Conservation (phyloP, 2,888 invertebrate species). For the Tetragnatha montana region DNA sequence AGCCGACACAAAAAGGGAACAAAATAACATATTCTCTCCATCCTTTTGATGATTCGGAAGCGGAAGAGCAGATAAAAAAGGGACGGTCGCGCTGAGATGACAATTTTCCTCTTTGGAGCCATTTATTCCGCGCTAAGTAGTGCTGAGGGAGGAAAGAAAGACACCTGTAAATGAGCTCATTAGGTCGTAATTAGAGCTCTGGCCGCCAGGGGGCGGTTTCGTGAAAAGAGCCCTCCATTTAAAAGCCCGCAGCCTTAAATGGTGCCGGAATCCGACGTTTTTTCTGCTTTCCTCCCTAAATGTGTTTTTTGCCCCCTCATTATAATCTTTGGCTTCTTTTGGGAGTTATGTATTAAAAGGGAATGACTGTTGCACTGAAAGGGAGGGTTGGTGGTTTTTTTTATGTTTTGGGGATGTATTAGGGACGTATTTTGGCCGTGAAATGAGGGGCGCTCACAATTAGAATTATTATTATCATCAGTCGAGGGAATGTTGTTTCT, state of each 20-base stretch:
- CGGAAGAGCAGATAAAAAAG: slow-evolving; percentile 8
- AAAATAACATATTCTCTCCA: not conserved
- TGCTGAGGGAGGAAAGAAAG: slow-evolving; percentile 36
- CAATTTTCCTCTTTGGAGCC: slow-evolving; percentile 37
- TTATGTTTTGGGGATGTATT: slow-evolving; percentile 11
- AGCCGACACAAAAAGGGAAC: not conserved
- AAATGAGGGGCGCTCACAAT: slow-evolving; percentile 51
- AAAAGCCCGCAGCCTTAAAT: slow-evolving; percentile 68
- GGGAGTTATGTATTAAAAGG: slow-evolving; percentile 61
- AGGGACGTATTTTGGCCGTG: slow-evolving; percentile 55
- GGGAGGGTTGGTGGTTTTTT: slow-evolving; percentile 39
- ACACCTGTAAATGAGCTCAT: slow-evolving; percentile 71
- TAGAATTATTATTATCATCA: slow-evolving; percentile 49
- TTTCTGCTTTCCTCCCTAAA: slow-evolving; percentile 39
- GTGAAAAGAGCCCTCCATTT: slow-evolving; percentile 61
- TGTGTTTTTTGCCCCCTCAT: slow-evolving; percentile 20
- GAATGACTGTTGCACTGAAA: slow-evolving; percentile 49
- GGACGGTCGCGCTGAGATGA: slow-evolving; percentile 10
- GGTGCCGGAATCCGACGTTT: slow-evolving; percentile 49
- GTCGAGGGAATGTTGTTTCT: slow-evolving; percentile 13
- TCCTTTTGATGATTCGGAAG: not conserved
- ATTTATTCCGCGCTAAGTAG: slow-evolving; percentile 50
- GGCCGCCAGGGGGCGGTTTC: slow-evolving; percentile 68
- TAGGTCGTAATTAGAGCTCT: slow-evolving; percentile 69
- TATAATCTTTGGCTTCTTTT: slow-evolving; percentile 48